Percentiles rank a stretch among this genome's conserved stretches.
phyloP scores from a whole-genome alignment of 1,140 invertebrate genomes.

The Euglossa dilemma region DNA sequence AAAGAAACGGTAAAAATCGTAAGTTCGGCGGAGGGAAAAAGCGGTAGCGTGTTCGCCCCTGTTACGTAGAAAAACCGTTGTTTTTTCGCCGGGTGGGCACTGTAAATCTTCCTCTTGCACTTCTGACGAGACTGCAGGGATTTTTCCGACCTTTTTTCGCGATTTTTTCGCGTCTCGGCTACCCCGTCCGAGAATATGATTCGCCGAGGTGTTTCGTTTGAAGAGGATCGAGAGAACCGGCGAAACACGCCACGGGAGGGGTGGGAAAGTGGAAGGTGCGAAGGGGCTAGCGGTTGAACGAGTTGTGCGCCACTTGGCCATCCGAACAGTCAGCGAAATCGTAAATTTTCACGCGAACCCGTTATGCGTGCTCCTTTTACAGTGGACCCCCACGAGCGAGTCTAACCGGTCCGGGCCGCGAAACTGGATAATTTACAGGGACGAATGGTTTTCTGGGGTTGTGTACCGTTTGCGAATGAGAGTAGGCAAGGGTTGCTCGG shows the following conservation, averaged over 20 bases:
- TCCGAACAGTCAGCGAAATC: conserved; percentile 55
- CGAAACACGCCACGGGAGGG: neutral
- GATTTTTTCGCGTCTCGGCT: neutral
- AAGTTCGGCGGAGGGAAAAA: neutral
- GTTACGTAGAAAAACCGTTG: conserved; percentile 20
- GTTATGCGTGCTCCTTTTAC: conserved; percentile 44
- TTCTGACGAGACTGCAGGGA: neutral
- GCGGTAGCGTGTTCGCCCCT: neutral
- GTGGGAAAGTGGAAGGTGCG: neutral
- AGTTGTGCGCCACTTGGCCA: conserved; percentile 37
- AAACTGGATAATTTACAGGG: conserved; percentile 66
- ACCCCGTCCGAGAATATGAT: neutral
- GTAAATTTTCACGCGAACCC: conserved; percentile 57
- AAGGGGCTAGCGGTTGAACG: conserved; percentile 16
- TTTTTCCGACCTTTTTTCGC: neutral
- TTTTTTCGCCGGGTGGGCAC: neutral
- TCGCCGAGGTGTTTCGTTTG: neutral
- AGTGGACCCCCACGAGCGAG: conserved; percentile 23
- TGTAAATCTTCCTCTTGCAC: conserved; percentile 36
- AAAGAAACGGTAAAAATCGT: conserved; percentile 39
- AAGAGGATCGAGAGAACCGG: neutral
- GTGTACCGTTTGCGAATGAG: conserved; percentile 34
- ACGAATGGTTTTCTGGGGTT: conserved; percentile 43
- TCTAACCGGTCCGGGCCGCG: conserved; percentile 56
- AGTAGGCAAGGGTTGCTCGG: conserved; percentile 48